Evolutionary conservation across 2,888 invertebrate genomes (phyloP).

Genomic region (Eurytoma adleriae): DNA sequence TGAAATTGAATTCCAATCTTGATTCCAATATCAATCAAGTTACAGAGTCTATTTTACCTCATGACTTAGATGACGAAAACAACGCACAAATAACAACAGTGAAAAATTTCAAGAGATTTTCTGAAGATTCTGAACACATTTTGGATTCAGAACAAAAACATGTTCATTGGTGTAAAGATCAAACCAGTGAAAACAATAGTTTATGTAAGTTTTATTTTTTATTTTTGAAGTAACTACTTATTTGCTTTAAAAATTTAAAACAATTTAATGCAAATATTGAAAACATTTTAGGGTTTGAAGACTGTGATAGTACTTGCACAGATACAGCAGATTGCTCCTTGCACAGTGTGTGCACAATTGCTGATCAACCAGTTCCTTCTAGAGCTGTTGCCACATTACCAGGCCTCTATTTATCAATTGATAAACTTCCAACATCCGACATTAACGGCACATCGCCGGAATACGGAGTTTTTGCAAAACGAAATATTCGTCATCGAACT

Average conservation of each 20-base stretch:
- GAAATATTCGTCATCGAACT: slow-evolving; percentile 82
- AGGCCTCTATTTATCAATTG: slow-evolving; percentile 79
- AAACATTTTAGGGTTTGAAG: slow-evolving; percentile 72
- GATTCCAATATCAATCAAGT: slow-evolving; percentile 62
- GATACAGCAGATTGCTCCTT: slow-evolving; percentile 70
- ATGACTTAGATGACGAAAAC: slow-evolving; percentile 52
- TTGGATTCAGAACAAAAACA: slow-evolving; percentile 58
- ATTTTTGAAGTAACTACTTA: too few species aligned
- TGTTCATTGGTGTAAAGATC: slow-evolving; percentile 67
- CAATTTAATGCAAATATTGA: too few species aligned
- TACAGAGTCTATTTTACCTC: slow-evolving; percentile 51
- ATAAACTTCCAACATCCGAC: slow-evolving; percentile 72
- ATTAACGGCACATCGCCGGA: slow-evolving; percentile 66
- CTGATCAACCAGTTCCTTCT: slow-evolving; percentile 84
- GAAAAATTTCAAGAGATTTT: slow-evolving; percentile 49
- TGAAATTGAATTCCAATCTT: slow-evolving; percentile 67
- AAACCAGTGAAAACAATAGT: slow-evolving; percentile 67
- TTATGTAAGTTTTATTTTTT: slow-evolving; percentile 62
- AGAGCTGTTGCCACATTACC: slow-evolving; percentile 89
- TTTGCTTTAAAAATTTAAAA: too few species aligned
- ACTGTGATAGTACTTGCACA: slow-evolving; percentile 72
- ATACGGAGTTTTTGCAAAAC: slow-evolving; percentile 83
- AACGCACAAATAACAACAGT: slow-evolving; percentile 55
- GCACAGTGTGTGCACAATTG: slow-evolving; percentile 76
- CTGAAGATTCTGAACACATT: slow-evolving; percentile 33